Evolutionary conservation across 2,888 invertebrate species (phyloP), one percentile per base, ranked within the genome.

Genomic region (Dasypogon diadema): DNA sequence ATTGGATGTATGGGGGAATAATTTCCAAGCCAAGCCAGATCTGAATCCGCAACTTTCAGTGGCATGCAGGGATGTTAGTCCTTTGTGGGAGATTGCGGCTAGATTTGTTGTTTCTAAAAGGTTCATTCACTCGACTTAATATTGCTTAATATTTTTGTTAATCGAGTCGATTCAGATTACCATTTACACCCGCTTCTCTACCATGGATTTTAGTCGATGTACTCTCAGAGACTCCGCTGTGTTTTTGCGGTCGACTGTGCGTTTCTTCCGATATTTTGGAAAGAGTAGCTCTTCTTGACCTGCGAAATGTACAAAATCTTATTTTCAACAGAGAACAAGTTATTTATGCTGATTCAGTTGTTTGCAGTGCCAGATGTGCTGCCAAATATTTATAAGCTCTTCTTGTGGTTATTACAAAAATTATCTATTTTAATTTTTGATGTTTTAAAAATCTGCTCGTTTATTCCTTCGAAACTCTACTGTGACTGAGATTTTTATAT

Each of bases 1-100:
- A 30, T 76, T 86, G 12, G 84, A 86, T 78, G 82, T 85, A 2
- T 85, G 85, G 84, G 84, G 82, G 24, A 86, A 86, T 65, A 81
- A 82, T 68, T 83, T 83, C 30, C 79, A 80, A 26, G 80, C 79
- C 2, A 70, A 54, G 54, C 24, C 24, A 14, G 58, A 74, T 3
- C n/a, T 16, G 12, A 24, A 46, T 24, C 16, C 26, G 8, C 34
- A 46, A 12, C 14, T 65, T 5, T 26, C 51, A 1, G 16, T 21
- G 3, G 22, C 2, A 8, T n/a, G 14, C 77, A 54, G 12, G n/a
- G 10, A 48, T 55, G 14, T 81, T 1, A 63, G 77, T 2, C 82
- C 84, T 0, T 76, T 86, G 1, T 86, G 85, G 85, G 72, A 84
- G 34, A 79, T 80, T 22, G 82, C 85, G 0, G 83, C 83, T 0